A percentile compares a stretch with the other conserved stretches of the same genome.
Evolutionary conservation across 2,888 invertebrate genomes (phyloP).

Genomic region (Sminthurinus aureus): DNA sequence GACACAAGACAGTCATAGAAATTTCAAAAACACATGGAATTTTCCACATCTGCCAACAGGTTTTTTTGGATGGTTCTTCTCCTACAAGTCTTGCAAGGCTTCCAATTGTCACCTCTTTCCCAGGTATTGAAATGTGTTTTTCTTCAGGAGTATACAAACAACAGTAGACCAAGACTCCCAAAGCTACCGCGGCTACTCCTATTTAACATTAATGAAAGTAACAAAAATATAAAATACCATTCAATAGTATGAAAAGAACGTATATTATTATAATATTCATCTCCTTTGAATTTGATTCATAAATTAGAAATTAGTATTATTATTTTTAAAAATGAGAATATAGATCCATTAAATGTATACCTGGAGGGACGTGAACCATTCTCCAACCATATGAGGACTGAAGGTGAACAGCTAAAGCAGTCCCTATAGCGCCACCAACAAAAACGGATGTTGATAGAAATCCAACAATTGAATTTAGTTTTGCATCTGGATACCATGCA

Average conservation of each 20-base stretch:
- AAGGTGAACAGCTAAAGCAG: conserved; percentile 64
- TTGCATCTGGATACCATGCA: conserved; percentile 64
- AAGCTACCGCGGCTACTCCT: conserved; percentile 61
- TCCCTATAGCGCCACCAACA: conserved; percentile 65
- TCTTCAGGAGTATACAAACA: conserved; percentile 54
- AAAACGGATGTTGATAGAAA: conserved; percentile 65
- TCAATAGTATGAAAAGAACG: too few species aligned
- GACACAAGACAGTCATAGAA: conserved; percentile 64
- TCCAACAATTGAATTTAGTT: conserved; percentile 64
- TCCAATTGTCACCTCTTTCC: conserved; percentile 47
- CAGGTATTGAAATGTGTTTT: conserved; percentile 53
- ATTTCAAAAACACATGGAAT: conserved; percentile 64
- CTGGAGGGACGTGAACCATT: conserved; percentile 62
- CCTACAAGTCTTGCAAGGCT: conserved; percentile 43
- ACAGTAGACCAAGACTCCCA: conserved; percentile 60
- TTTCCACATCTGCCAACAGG: conserved; percentile 62
- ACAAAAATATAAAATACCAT: too few species aligned
- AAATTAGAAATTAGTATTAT: too few species aligned
- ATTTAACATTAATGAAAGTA: too few species aligned
- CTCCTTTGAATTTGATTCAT: too few species aligned
- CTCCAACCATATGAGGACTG: conserved; percentile 64
- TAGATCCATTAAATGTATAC: conserved; percentile 43
- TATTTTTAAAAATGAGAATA: too few species aligned
- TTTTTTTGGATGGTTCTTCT: conserved; percentile 35
- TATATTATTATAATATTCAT: too few species aligned